Base-by-base conservation (phyloP, 2,113 vertebrate species). In the Empidonax traillii region DNA sequence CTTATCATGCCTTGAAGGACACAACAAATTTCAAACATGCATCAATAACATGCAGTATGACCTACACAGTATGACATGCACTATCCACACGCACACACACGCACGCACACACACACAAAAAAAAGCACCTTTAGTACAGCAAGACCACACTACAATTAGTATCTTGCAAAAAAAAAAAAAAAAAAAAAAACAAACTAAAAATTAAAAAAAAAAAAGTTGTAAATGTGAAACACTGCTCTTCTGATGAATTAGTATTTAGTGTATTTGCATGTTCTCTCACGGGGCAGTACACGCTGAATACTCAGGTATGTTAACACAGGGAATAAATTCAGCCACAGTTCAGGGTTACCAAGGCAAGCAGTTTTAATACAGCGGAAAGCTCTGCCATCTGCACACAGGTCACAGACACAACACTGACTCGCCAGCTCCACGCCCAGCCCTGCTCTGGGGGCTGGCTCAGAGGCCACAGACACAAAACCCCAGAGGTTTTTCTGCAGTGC, bases 1-100 rank as follows among this genome's bases (percentile, higher is more conserved):
- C 98, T 98, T 98, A 99, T 98, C 98, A 99, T 98, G 99, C 98
- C 99, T 99, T 99, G 98, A 98, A 97, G 98, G 98, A 98, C 98
- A 99, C 98, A 98, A 99, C 97, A 99, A 98, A 98, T 98, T 98
- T 98, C 98, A 98, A 98, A 98, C 98, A 98, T 98, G 98, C 98
- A 98, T 98, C 98, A 98, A 98, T 98, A 98, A 98, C 99, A 99
- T 99, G 99, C 99, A 98, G 98, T 94, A 98, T 97, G 98, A 97
- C 97, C 98, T 97, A 98, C 98, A 98, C 98, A 98, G 98, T 97
- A 97, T 88, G 89, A 98, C 99, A 99, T 99, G 99, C 99, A 99
- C 98, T 98, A 98, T n/a, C 96, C 52, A 35, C 63, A 62, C 35
- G 21, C 62, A 14, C n/a, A 52, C 14, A 79, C 6, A 23, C 6